Conservation (phyloP, 2,888 invertebrate genomes). For the Amphipyra tragopoginis region DNA sequence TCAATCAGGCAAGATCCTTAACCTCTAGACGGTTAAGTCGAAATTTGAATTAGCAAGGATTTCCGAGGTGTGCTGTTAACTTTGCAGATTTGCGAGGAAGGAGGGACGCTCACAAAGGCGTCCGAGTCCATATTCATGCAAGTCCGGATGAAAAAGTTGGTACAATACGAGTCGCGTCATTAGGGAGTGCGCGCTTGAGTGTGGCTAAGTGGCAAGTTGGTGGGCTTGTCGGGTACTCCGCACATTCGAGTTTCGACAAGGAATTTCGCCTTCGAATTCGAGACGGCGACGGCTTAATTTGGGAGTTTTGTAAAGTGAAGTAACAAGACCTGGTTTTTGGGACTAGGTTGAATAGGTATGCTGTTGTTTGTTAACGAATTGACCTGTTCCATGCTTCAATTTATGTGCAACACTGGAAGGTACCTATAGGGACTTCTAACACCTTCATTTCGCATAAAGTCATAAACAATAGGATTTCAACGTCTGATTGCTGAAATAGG, state of each 20-base stretch:
- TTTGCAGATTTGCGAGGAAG: slow-evolving; percentile 56
- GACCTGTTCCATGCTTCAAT: too few relatives aligned
- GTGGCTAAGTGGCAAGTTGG: slow-evolving; percentile 76
- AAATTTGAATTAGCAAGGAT: slow-evolving; percentile 16
- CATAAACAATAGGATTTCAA: too few relatives aligned
- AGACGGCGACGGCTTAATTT: slow-evolving; percentile 25
- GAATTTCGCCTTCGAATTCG: slow-evolving; percentile 36
- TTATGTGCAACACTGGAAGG: too few relatives aligned
- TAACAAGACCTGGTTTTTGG: neutral
- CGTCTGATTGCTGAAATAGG: too few relatives aligned
- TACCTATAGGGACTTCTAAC: too few relatives aligned
- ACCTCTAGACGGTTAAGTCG: neutral
- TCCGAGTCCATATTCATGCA: slow-evolving; percentile 75
- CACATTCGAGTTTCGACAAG: slow-evolving; percentile 51
- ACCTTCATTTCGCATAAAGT: too few relatives aligned
- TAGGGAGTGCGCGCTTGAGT: slow-evolving; percentile 67
- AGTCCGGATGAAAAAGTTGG: slow-evolving; percentile 76
- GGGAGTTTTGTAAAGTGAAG: slow-evolving; percentile 11
- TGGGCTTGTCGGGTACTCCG: slow-evolving; percentile 51
- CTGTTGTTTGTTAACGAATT: too few relatives aligned
- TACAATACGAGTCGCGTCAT: slow-evolving; percentile 78
- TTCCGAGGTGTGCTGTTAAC: slow-evolving; percentile 9
- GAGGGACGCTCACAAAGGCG: slow-evolving; percentile 68
- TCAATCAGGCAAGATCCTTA: neutral
- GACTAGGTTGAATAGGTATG: neutral